Conservation (phyloP, 2,888 invertebrate species). For the Alitta virens region DNA sequence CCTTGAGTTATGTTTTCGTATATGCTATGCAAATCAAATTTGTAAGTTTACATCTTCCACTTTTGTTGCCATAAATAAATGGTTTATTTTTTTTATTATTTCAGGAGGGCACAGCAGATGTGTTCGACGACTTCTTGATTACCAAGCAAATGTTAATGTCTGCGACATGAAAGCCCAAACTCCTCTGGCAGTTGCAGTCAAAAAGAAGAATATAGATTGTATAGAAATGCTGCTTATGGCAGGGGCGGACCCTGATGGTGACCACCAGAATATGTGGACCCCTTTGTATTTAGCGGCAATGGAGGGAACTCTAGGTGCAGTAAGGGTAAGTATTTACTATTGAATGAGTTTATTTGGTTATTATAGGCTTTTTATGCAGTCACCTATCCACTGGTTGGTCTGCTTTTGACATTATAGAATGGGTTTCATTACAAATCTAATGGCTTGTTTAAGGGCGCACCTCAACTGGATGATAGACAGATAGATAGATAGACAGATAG, state of each 20-base stretch:
- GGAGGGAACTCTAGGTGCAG: constrained; percentile 27
- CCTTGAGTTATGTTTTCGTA: no score
- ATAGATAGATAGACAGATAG: no score
- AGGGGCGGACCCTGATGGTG: constrained; percentile 40
- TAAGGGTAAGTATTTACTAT: constrained; percentile 1
- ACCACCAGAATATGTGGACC: constrained; percentile 30
- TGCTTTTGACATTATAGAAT: no score
- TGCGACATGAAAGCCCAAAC: constrained; percentile 43
- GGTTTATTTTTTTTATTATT: no score
- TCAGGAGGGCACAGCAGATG: constrained; percentile 14
- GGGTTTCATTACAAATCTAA: no score
- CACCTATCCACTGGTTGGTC: not conserved
- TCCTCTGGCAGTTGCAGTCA: constrained; percentile 39
- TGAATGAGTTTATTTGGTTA: not conserved
- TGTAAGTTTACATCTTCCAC: no score
- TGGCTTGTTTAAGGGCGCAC: no score
- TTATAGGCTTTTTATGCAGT: not conserved
- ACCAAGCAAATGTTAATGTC: constrained; percentile 32
- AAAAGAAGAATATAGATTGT: constrained; percentile 35
- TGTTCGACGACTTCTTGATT: constrained; percentile 24
- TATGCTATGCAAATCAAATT: no score
- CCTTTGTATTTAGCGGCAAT: constrained; percentile 40
- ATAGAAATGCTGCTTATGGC: constrained; percentile 29
- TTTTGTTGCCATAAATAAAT: no score
- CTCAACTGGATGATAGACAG: no score